A percentile compares a stretch with the other conserved stretches of the same genome.
phyloP scores from a whole-genome alignment of 2,113 vertebrate species.

The Eurystomus gularis region DNA sequence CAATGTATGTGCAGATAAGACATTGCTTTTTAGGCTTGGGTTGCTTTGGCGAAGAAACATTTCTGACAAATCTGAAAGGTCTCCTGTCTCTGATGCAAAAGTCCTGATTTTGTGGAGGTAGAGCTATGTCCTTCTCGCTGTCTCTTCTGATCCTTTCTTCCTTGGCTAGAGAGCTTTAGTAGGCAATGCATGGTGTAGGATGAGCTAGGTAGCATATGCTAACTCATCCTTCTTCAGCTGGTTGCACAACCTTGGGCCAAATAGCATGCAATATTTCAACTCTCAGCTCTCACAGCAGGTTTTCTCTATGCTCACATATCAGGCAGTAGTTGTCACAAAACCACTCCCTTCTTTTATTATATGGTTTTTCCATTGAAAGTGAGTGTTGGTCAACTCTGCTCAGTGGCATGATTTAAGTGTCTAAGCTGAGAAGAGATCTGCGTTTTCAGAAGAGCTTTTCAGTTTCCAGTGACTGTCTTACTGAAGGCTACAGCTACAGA shows the following conservation, averaged over 20 bases:
- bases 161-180: not conserved
- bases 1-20: fast-evolving
- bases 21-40: fast-evolving
- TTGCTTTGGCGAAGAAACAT: not conserved
- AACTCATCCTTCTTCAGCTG: not conserved
- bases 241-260: not conserved
- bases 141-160: not conserved
- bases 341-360: not conserved
- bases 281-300: not conserved
- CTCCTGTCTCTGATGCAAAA: not conserved
- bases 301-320: not conserved
- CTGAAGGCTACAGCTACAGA: not conserved
- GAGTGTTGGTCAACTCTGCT: not conserved
- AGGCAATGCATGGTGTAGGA: fast-evolving
- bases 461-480: not conserved
- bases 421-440: not conserved
- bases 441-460: not conserved
- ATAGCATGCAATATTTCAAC: not conserved
- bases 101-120: not conserved
- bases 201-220: not conserved
- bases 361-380: not conserved
- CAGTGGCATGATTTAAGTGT: not conserved
- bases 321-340: not conserved
- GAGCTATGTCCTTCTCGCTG: not conserved
- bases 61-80: not conserved